Percentiles rank a stretch among this genome's conserved stretches.
Evolutionary conservation across 2,888 invertebrate species (phyloP).

Genomic region (Platycheirus rosarum): DNA sequence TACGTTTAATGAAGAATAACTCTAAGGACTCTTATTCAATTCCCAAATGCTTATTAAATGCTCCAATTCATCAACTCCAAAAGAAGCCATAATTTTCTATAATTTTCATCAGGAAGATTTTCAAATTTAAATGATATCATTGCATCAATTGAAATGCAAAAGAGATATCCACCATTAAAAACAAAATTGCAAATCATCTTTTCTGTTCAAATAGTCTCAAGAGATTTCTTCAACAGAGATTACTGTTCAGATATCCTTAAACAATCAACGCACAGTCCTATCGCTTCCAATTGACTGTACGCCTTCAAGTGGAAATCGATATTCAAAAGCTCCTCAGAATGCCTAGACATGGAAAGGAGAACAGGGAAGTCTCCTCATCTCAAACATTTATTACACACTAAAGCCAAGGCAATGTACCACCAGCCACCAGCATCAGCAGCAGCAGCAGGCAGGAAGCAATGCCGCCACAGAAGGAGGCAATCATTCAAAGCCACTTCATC

Average conservation of each 20-base stretch:
- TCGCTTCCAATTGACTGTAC: conserved; percentile 16
- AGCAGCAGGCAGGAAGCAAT: neutral
- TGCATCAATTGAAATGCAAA: conserved; percentile 61
- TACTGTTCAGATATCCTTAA: conserved; percentile 53
- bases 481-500: conserved; percentile 64
- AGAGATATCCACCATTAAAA: conserved; percentile 19
- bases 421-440: neutral
- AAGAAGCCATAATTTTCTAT: neutral
- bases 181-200: conserved; percentile 63
- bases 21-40: too few relatives aligned
- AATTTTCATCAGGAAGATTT: neutral
- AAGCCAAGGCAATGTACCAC: too few relatives aligned
- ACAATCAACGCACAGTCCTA: conserved; percentile 57
- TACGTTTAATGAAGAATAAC: too few relatives aligned
- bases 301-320: conserved; percentile 64
- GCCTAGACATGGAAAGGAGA: conserved; percentile 27
- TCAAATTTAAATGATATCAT: too few relatives aligned
- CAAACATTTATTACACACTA: conserved; percentile 50
- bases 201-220: conserved; percentile 24
- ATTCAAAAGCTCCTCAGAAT: conserved; percentile 45
- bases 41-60: neutral
- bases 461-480: conserved; percentile 33
- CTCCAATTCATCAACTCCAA: neutral
- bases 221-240: conserved; percentile 60
- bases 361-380: conserved; percentile 34